These are phyloP conservation scores for Istiophorus platypterus DNA, from an alignment of 2,113 vertebrate genomes.

Conservation along the genomic window DNA sequence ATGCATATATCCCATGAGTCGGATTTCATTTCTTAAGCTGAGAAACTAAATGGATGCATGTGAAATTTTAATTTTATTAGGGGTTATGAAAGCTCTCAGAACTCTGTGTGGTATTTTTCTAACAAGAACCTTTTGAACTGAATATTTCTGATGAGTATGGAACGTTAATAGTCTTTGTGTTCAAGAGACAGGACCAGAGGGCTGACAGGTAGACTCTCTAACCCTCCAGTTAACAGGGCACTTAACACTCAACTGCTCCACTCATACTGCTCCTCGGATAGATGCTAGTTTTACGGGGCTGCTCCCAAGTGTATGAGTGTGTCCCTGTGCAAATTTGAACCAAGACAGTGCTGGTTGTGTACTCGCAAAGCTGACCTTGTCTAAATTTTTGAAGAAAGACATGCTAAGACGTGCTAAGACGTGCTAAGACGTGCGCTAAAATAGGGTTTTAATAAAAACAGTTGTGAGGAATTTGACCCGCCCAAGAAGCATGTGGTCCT, in stretches of 20 bases:
- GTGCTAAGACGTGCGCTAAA: background rate
- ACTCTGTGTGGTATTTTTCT: too few species aligned
- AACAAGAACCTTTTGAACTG: too few species aligned
- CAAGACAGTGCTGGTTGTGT: background rate
- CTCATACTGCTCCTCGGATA: background rate
- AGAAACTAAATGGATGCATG: background rate
- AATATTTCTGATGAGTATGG: too few species aligned
- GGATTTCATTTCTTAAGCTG: background rate
- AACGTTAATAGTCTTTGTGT: background rate
- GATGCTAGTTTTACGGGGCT: background rate
- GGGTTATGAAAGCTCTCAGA: background rate
- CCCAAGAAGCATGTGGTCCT: background rate
- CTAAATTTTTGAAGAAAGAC: background rate
- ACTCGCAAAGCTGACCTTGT: background rate
- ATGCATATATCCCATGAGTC: background rate
- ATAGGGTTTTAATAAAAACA: background rate
- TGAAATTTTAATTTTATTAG: background rate
- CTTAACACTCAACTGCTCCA: background rate
- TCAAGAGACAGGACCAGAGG: background rate
- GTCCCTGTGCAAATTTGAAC: background rate
- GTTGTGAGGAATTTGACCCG: background rate
- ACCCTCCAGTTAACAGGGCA: background rate
- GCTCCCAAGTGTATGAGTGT: background rate
- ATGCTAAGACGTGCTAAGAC: too few species aligned
- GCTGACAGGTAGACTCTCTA: background rate